Base-by-base conservation (phyloP, 2,797 vertebrate species). In the Rhyacichthys aspro region DNA sequence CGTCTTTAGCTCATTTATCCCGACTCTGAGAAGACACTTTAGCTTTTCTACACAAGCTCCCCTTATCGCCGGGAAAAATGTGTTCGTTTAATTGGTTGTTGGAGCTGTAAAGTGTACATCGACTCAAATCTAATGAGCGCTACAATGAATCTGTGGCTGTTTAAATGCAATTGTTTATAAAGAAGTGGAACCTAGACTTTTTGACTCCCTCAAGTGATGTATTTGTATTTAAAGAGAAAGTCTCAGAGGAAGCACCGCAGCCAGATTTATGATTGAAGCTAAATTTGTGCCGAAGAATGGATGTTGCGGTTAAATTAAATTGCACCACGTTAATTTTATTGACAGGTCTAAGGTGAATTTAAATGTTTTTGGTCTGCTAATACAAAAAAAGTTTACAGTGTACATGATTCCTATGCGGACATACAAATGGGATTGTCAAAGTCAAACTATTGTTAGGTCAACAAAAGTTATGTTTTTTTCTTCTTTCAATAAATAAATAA, bases 231-330 rank as follows among this genome's bases (percentile, higher is more conserved):
- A 23, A 53, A 23, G 34, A 23, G 36, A 23, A 53, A 39, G 37
- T 16, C 12, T 52, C 48, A 52, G 48, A 37, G 48, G 36, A 52
- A 39, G 36, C n/a, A n/a, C n/a, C n/a, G n/a, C n/a, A 18, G 15
- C 37, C 49, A 53, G 16, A 14, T 53, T 53, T 39, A 12, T 53
- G 50, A 39, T 8, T 53, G 50, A 39, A 50, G 50, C 16, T 38
- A 39, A 34, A n/a, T n/a, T n/a, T n/a, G n/a, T n/a, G n/a, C n/a
- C n/a, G n/a, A n/a, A n/a, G n/a, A n/a, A n/a, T n/a, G n/a, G n/a
- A n/a, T n/a, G n/a, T n/a, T n/a, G n/a, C n/a, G n/a, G n/a, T n/a
- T n/a, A n/a, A n/a, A n/a, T n/a, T n/a, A n/a, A n/a, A n/a, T n/a
- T n/a, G n/a, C n/a, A n/a, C n/a, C n/a, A n/a, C n/a, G n/a, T n/a